phyloP scores from a whole-genome alignment of 2,888 invertebrate species.

The Hartigia nigra region DNA sequence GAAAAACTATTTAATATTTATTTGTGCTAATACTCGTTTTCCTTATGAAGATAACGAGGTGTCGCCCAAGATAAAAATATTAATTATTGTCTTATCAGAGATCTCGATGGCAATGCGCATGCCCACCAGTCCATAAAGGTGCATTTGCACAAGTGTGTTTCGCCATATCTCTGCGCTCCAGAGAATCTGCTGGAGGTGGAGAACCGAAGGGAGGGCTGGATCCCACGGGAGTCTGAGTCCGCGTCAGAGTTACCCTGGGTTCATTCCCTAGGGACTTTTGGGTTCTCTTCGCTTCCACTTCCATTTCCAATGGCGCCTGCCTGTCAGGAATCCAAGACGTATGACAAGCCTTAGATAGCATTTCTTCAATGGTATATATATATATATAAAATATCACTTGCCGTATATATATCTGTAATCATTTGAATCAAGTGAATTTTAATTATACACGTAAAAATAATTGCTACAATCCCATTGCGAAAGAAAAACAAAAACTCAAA shows the following conservation, averaged over 20 bases:
- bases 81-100: no score
- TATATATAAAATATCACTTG: not conserved
- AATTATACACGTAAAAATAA: not conserved
- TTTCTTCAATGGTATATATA: constrained; percentile 7
- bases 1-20: not conserved
- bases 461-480: not conserved
- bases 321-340: constrained; percentile 54
- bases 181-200: constrained; percentile 36
- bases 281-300: constrained; percentile 35
- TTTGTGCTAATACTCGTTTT: no score
- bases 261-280: constrained; percentile 47
- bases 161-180: constrained; percentile 48
- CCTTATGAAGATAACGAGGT: no score
- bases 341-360: constrained; percentile 48
- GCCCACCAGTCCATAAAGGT: not conserved
- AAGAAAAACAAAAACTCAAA: not conserved
- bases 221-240: constrained; percentile 61
- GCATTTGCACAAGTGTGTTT: constrained; percentile 2
- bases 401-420: not conserved
- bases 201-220: constrained; percentile 30
- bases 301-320: constrained; percentile 37
- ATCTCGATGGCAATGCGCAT: not conserved
- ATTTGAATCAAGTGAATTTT: not conserved
- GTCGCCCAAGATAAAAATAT: no score
- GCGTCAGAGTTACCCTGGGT: constrained; percentile 59